Conservation (phyloP, 1,140 invertebrate species). For the Scylla paramamosain region DNA sequence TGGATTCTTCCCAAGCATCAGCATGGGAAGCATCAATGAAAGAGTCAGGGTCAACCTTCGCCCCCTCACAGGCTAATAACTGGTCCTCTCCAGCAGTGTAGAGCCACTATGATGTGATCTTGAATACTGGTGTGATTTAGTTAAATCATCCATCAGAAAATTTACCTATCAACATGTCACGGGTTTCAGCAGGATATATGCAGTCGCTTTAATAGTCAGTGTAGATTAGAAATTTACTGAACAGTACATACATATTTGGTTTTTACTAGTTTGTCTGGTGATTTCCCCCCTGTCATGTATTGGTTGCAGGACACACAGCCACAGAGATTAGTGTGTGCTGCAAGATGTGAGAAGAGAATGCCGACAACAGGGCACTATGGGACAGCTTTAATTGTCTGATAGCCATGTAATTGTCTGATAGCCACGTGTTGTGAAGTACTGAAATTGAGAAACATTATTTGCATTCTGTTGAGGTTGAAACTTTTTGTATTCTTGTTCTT, state of each 20-base stretch:
- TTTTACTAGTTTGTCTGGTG: neutral
- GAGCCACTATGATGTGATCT: neutral
- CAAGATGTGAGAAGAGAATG: neutral
- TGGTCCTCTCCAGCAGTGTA: neutral
- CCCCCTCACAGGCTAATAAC: slow-evolving; percentile 83
- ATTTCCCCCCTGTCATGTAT: neutral
- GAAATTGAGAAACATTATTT: neutral
- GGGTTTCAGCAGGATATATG: neutral
- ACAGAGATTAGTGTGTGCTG: neutral
- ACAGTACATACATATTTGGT: neutral
- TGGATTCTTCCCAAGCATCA: slow-evolving; percentile 84
- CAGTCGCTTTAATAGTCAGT: neutral
- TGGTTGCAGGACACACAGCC: neutral
- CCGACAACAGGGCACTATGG: neutral
- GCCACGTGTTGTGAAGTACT: neutral
- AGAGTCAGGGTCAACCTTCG: slow-evolving; percentile 83
- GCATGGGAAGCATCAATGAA: slow-evolving; percentile 84
- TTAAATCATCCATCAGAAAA: slow-evolving; percentile 2
- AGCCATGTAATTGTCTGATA: neutral
- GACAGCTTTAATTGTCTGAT: neutral
- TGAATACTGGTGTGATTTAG: neutral
- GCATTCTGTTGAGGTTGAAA: neutral
- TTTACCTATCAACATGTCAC: neutral
- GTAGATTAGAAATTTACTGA: neutral
- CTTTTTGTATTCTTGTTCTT: neutral